Evolutionary conservation across 2,888 invertebrate species (phyloP).

Genomic region (Agonopterix subpropinquella): DNA sequence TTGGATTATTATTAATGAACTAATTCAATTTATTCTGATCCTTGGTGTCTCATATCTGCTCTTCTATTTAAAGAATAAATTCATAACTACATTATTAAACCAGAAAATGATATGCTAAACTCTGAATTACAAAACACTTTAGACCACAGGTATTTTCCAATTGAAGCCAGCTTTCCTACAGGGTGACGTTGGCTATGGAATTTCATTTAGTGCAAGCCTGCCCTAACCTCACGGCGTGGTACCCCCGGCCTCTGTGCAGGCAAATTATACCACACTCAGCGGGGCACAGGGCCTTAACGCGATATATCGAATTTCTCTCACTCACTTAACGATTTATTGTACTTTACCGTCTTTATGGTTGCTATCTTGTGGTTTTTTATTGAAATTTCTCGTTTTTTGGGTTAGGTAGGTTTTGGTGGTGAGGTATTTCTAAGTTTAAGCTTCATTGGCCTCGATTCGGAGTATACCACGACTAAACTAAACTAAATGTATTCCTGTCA

Average conservation of each 20-base stretch:
- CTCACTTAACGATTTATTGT: constrained; percentile 42
- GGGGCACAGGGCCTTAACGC: constrained; percentile 42
- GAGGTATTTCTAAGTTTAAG: neutral
- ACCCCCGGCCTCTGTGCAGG: constrained; percentile 21
- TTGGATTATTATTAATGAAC: too few relatives aligned
- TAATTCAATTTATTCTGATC: too few relatives aligned
- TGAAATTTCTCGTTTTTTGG: neutral
- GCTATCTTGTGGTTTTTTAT: constrained; percentile 12
- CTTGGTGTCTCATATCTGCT: too few relatives aligned
- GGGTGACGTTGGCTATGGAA: constrained; percentile 18
- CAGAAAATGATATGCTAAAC: too few relatives aligned
- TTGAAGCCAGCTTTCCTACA: constrained; percentile 9
- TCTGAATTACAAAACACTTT: neutral
- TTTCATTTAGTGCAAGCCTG: constrained; percentile 24
- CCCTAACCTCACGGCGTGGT: constrained; percentile 27
- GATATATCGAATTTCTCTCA: constrained; percentile 50
- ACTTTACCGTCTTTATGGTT: constrained; percentile 21
- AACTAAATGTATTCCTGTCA: too few relatives aligned
- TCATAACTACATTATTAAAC: too few relatives aligned
- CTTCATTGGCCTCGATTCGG: too few relatives aligned
- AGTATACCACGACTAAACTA: too few relatives aligned
- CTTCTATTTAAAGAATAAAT: too few relatives aligned
- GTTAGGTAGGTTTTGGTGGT: too few relatives aligned
- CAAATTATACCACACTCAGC: constrained; percentile 59
- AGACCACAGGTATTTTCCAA: constrained; percentile 14